Evolutionary conservation across 2,888 invertebrate genomes (phyloP).

Genomic region (Vannuccia rotundouncinata): DNA sequence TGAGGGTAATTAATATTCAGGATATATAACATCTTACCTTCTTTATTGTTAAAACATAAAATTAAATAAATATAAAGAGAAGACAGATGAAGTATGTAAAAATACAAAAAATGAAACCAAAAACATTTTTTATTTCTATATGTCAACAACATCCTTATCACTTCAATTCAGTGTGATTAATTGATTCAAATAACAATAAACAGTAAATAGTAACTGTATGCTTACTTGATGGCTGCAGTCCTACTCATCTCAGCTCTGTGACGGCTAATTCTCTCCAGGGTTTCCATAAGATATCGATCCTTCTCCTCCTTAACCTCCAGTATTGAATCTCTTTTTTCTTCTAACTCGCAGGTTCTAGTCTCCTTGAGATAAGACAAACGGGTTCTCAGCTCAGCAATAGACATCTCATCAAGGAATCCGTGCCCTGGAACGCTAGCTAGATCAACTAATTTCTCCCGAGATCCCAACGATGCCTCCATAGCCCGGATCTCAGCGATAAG

Average conservation of each 20-base stretch:
- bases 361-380: slow-evolving; percentile 47
- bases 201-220: no score
- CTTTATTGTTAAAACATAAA: no score
- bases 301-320: slow-evolving; percentile 52
- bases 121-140: no score
- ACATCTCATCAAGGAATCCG: slow-evolving; percentile 56
- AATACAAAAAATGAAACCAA: no score
- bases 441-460: slow-evolving; percentile 52
- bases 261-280: slow-evolving; percentile 51
- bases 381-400: slow-evolving; percentile 54
- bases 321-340: slow-evolving; percentile 53
- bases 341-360: slow-evolving; percentile 47
- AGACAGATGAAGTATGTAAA: no score
- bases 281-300: slow-evolving; percentile 51
- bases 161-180: no score
- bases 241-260: slow-evolving; percentile 52
- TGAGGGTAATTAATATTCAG: no score
- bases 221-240: slow-evolving; percentile 49
- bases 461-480: slow-evolving; percentile 52
- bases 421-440: slow-evolving; percentile 51
- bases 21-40: no score
- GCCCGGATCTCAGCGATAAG: slow-evolving; percentile 56
- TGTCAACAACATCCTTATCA: no score
- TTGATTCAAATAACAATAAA: no score
- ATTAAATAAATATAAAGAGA: no score